Evolutionary conservation across 2,113 vertebrate genomes (phyloP), one percentile per base, ranked within the genome.

Genomic region (Octodon degus): DNA sequence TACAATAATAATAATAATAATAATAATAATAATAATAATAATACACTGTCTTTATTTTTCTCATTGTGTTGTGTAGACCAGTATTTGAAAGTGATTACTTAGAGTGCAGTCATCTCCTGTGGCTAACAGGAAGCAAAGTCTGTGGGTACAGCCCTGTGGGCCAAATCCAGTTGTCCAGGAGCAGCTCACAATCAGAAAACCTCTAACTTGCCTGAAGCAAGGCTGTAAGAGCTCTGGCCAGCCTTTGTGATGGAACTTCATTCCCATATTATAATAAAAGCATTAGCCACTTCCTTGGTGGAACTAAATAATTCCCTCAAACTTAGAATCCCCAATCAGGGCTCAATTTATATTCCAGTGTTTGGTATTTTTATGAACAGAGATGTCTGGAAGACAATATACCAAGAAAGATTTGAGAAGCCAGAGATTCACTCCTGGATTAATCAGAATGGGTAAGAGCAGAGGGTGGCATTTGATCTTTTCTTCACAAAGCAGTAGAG

Each of bases 341-440:
- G 40, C 97, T 96, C 94, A 93, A 96, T 89, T 97, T 96, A 60
- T 89, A 92, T 93, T 98, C 97, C 95, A 97, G 97, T 96, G 79
- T 95, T 96, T 97, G 97, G 82, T 98, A 96, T 98, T 82, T 89
- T 98, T 98, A 98, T 97, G 96, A 96, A 93, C 88, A 98, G 94
- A 94, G 85, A 97, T 96, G 96, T 91, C 97, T 93, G 95, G 92
- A 96, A 89, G 95, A 94, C 77, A 77, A 97, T 96, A 72, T 77
- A 98, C 19, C 32, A 17, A 32, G 25, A 97, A 96, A 97, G 34
- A 88, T 98, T 94, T 67, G 91, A 93, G 95, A 97, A 98, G 98
- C 92, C 96, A 97, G 96, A 72, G 62, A 95, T 55, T 93, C 43
- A 12, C n/a, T 63, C 53, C 85, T 22, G 62, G 12, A 55, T 22